Evolutionary conservation across 2,113 vertebrate genomes (phyloP), one percentile per base, ranked within the genome.

Genomic region (Sylvilagus bachmani): DNA sequence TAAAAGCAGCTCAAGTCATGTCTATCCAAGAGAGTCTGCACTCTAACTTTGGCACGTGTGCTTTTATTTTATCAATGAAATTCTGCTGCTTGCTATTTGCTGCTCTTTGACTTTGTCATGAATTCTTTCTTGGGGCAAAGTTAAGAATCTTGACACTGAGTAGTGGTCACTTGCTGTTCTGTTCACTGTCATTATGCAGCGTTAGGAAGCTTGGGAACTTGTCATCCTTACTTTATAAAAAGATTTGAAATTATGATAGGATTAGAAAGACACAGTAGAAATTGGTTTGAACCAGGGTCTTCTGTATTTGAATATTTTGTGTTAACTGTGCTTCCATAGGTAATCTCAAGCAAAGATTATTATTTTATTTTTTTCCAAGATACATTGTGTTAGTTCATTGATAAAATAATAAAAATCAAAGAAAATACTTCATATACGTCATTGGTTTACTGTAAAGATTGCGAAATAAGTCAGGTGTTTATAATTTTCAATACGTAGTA

Each of bases 231-330:
- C 22, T 33, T 85, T 67, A 4, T 8, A 83, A 58, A 58, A 94
- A 87, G 13, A 70, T 73, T 81, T 86, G 33, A 90, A 86, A 61
- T 73, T 61, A 55, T 69, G 38, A 51, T 90, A 66, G 9, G 31
- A 55, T 93, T 33, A 93, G 11, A 87, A 94, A 91, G 49, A 89
- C 25, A 9, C n/a, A 70, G 55, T 53, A 9, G 51, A 92, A 33
- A 0, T 64, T 86, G 10, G 5, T 93, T 91, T 88, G 31, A 92
- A 58, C 4, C 24, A 82, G 6, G 0, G 6, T 27, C 9, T 81
- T 33, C 38, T 89, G 3, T 70, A 53, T 82, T 74, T 93, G 17
- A 81, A 1, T 53, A 2, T 67, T 33, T n/a, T 36, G 64, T 86
- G 9, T 69, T 55, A 78, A 62, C 10, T 58, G 14, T 13, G 9